phyloP scores from a whole-genome alignment of 92 coral and sea anemone genomes.

The Micromussa lordhowensis region DNA sequence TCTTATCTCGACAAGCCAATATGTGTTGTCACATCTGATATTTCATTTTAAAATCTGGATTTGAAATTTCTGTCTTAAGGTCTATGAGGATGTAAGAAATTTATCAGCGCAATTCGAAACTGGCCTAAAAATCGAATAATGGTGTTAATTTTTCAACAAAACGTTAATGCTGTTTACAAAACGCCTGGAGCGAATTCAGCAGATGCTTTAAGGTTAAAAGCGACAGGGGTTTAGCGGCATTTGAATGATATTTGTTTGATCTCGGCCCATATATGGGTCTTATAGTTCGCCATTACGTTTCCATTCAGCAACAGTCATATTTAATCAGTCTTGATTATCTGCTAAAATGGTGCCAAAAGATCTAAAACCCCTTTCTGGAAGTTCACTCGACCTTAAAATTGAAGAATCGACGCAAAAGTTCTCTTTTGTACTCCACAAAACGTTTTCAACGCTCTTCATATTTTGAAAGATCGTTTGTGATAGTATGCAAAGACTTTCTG shows the following conservation, averaged over 20 bases:
- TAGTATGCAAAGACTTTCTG: not conserved
- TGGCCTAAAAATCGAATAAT: not conserved
- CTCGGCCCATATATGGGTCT: not conserved
- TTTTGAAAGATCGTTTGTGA: constrained; percentile 15
- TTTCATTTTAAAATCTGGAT: not conserved
- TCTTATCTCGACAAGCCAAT: constrained; percentile 14
- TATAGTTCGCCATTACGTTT: not conserved
- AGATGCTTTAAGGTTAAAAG: not conserved
- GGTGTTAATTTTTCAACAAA: constrained; percentile 10
- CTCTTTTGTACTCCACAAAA: not conserved
- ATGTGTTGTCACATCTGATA: not conserved
- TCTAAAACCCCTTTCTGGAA: not conserved
- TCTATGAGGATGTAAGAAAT: not conserved
- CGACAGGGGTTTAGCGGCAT: constrained; percentile 19
- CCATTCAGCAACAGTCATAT: not conserved
- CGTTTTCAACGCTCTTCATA: not conserved
- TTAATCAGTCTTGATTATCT: not conserved
- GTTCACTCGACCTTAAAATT: constrained; percentile 3
- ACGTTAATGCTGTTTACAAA: constrained; percentile 10
- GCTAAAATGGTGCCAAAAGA: constrained; percentile 26
- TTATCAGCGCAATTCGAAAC: not conserved
- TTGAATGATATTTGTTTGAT: not conserved
- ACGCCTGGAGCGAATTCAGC: constrained; percentile 16
- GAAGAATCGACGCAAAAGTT: not conserved
- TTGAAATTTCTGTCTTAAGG: not conserved